phyloP scores from a whole-genome alignment of 2,888 invertebrate species.

The Polyommatus icarus region DNA sequence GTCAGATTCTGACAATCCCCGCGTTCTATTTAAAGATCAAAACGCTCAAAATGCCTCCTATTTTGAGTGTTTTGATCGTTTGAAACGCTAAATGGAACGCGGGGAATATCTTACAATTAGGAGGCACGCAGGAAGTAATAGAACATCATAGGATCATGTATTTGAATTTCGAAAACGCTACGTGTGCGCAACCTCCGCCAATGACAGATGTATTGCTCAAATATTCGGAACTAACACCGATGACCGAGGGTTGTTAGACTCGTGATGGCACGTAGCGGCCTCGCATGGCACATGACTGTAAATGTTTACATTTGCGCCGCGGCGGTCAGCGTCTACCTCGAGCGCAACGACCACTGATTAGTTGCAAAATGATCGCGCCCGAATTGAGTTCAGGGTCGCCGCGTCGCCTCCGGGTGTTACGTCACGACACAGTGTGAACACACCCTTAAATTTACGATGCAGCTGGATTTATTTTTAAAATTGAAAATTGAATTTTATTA shows the following conservation, averaged over 20 bases:
- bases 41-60: too few species aligned
- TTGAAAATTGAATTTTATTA: not conserved
- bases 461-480: not conserved
- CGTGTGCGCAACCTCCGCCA: slow-evolving; percentile 17
- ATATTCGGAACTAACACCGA: slow-evolving; percentile 10
- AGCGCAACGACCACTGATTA: slow-evolving; percentile 66
- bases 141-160: not conserved
- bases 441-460: not conserved
- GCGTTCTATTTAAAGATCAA: too few species aligned
- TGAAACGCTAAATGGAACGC: too few species aligned
- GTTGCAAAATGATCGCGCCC: slow-evolving; percentile 76
- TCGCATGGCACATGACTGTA: slow-evolving; percentile 72
- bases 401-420: slow-evolving; percentile 76
- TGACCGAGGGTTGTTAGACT: slow-evolving; percentile 32
- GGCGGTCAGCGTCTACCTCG: slow-evolving; percentile 53
- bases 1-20: too few species aligned
- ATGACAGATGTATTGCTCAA: slow-evolving; percentile 17
- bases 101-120: not conserved
- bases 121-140: not conserved
- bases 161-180: not conserved
- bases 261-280: slow-evolving; percentile 64
- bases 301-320: slow-evolving; percentile 79
- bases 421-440: slow-evolving; percentile 44
- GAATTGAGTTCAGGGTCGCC: slow-evolving; percentile 78
- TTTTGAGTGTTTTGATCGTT: too few species aligned